These are phyloP conservation scores for Acinonyx jubatus DNA, from an alignment of 2,113 vertebrate species.

Conservation along the genomic window DNA sequence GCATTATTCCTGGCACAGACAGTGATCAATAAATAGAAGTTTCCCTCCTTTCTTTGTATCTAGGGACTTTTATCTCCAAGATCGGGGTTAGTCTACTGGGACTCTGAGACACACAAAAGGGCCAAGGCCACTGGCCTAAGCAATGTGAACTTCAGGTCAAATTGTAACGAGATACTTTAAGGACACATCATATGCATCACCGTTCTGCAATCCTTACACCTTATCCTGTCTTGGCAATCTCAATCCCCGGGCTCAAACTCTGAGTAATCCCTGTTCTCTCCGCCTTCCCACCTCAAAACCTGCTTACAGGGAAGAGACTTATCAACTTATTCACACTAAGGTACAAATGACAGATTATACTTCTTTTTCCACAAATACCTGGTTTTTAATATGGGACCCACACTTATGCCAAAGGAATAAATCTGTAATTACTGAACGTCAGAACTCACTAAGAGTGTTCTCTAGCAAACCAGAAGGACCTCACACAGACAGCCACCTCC, in stretches of 20 bases:
- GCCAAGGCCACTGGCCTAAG: neutral
- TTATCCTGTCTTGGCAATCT: neutral
- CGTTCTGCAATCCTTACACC: neutral
- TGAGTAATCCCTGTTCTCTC: neutral
- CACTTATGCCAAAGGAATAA: constrained; percentile 34
- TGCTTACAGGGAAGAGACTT: neutral
- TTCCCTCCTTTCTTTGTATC: constrained; percentile 22
- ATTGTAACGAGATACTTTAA: neutral
- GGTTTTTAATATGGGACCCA: neutral
- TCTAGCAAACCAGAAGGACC: neutral
- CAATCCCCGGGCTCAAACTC: neutral
- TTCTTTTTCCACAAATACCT: neutral
- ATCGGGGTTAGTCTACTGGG: neutral
- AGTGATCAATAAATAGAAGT: constrained; percentile 4
- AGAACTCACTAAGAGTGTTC: neutral
- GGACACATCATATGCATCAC: neutral
- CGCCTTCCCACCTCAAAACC: neutral
- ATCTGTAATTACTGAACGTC: neutral
- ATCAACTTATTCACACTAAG: neutral
- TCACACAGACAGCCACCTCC: neutral
- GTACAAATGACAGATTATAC: neutral
- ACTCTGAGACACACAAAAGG: neutral
- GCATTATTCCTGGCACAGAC: neutral
- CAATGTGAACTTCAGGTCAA: neutral
- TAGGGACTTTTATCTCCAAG: neutral